Evolutionary conservation across 2,888 invertebrate genomes (phyloP).

Genomic region (Cinara cedri): DNA sequence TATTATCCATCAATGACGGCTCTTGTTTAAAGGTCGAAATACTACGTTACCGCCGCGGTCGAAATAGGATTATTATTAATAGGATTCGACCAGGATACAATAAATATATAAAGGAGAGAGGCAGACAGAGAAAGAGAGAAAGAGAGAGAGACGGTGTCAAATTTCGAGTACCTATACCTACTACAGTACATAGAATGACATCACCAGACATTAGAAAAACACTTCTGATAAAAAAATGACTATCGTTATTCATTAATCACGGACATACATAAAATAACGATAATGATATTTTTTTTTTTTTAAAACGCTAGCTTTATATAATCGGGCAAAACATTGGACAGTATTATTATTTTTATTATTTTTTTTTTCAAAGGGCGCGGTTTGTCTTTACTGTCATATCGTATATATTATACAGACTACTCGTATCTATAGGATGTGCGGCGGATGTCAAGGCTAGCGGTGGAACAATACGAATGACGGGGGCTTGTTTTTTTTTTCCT

Average conservation of each 20-base stretch:
- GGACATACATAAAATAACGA: background rate
- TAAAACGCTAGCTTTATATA: constrained; percentile 11
- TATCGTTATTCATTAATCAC: constrained; percentile 48
- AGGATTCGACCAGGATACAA: no score
- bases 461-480: constrained; percentile 49
- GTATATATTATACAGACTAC: background rate
- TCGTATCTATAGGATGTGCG: background rate
- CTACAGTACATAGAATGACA: constrained; percentile 23
- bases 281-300: no score
- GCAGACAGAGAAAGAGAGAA: no score
- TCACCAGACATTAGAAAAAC: constrained; percentile 24
- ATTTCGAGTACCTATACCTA: no score
- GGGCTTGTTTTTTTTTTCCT: constrained; percentile 38
- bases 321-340: constrained; percentile 33
- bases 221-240: constrained; percentile 10
- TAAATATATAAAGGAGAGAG: background rate
- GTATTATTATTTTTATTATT: background rate
- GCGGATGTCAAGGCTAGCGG: constrained; percentile 31
- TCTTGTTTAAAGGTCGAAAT: no score
- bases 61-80: constrained; percentile 8
- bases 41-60: no score
- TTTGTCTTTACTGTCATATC: constrained; percentile 35
- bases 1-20: no score
- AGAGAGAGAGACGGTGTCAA: background rate
- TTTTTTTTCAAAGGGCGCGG: constrained; percentile 30